phyloP scores from a whole-genome alignment of 2,888 invertebrate species.

The Limnephilus rhombicus region DNA sequence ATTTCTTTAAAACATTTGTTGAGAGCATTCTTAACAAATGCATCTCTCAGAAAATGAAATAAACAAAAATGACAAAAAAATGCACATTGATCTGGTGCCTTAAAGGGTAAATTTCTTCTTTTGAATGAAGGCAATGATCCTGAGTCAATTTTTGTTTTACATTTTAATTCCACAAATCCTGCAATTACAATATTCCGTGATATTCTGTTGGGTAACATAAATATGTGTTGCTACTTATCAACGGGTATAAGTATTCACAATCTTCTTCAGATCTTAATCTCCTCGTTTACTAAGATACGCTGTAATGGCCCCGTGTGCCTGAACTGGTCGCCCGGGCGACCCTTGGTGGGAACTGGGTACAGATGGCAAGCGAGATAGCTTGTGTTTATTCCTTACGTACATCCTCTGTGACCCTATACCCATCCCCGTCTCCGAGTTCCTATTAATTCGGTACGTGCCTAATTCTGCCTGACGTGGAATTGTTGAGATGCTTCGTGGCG shows the following conservation, averaged over 20 bases:
- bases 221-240: background rate
- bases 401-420: conserved; percentile 16
- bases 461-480: background rate
- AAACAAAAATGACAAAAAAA: too few relatives aligned
- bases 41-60: too few relatives aligned
- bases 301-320: background rate
- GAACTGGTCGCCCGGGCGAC: background rate
- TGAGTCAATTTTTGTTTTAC: too few relatives aligned
- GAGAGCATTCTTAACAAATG: too few relatives aligned
- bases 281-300: background rate
- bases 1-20: too few relatives aligned
- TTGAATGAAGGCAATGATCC: too few relatives aligned
- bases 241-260: background rate
- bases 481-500: background rate
- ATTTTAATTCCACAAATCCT: too few relatives aligned
- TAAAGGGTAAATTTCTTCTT: too few relatives aligned
- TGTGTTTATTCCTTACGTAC: conserved; percentile 17
- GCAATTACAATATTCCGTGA: too few relatives aligned
- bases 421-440: conserved; percentile 1
- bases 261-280: background rate
- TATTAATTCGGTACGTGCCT: conserved; percentile 24
- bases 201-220: background rate
- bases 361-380: conserved; percentile 8
- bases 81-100: too few relatives aligned
- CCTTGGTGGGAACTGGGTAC: background rate